Conservation (phyloP, 1,140 invertebrate genomes). For the Hyles vespertilio region DNA sequence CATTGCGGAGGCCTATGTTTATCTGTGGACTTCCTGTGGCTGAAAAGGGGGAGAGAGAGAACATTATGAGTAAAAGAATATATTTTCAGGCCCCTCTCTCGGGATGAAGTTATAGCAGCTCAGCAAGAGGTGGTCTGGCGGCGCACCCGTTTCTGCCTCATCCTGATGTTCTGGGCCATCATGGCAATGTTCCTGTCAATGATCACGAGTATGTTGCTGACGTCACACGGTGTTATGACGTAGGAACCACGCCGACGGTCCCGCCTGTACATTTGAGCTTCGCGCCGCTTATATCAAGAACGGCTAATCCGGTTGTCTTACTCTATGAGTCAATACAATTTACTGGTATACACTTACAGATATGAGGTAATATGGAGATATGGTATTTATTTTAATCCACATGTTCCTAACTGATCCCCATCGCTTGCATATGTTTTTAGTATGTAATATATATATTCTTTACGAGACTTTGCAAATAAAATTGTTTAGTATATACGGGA, state of each 20-base stretch:
- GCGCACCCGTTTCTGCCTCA: slow-evolving; percentile 30
- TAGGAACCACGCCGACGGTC: slow-evolving; percentile 21
- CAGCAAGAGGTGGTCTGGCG: slow-evolving; percentile 36
- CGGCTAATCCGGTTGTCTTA: slow-evolving; percentile 14
- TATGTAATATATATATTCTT: too few species aligned
- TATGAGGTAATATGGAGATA: too few species aligned
- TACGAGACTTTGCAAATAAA: too few species aligned
- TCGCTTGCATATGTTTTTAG: too few species aligned
- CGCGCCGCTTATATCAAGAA: slow-evolving; percentile 30
- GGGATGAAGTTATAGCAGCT: slow-evolving; percentile 36
- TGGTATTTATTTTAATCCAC: too few species aligned
- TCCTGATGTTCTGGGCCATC: slow-evolving; percentile 49
- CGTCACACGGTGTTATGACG: slow-evolving; percentile 10
- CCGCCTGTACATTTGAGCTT: slow-evolving; percentile 48
- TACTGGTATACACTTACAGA: background rate
- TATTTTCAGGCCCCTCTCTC: slow-evolving; percentile 40
- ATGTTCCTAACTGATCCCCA: too few species aligned
- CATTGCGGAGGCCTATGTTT: too few species aligned
- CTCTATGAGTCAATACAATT: slow-evolving; percentile 6
- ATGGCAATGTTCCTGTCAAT: slow-evolving; percentile 49
- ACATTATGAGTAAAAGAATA: background rate
- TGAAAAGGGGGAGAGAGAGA: background rate
- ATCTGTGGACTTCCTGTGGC: background rate
- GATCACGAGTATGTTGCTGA: slow-evolving; percentile 38
- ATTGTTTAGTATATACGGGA: too few species aligned